A percentile compares a stretch with the other conserved stretches of the same genome.
phyloP scores from a whole-genome alignment of 2,888 invertebrate species.

The Caprella mutica region DNA sequence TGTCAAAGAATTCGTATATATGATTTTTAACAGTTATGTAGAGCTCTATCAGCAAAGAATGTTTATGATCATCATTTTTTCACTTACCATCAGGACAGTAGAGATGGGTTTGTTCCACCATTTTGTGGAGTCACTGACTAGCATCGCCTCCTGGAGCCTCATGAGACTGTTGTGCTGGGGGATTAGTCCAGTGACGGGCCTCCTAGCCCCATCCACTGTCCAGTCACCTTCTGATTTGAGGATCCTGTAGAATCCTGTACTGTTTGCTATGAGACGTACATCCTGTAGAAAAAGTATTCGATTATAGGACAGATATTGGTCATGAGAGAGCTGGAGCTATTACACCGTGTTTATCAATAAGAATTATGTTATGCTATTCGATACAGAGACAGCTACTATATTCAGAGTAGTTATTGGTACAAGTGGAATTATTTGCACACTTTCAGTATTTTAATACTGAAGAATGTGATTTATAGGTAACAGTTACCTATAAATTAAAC shows the following conservation, averaged over 20 bases:
- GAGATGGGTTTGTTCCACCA: background rate
- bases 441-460: too few relatives aligned
- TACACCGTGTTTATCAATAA: background rate
- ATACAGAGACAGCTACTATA: too few relatives aligned
- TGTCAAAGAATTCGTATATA: background rate
- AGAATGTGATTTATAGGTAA: too few relatives aligned
- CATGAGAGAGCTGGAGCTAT: background rate
- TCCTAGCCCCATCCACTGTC: background rate
- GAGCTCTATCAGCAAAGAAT: too few relatives aligned
- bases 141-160: background rate
- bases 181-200: background rate
- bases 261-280: background rate
- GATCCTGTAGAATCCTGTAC: background rate
- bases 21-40: background rate
- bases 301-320: background rate
- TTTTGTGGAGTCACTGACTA: background rate
- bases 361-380: too few relatives aligned
- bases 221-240: background rate
- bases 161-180: background rate
- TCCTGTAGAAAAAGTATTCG: background rate
- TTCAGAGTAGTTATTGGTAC: too few relatives aligned
- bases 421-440: too few relatives aligned
- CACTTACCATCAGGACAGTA: conserved; percentile 1
- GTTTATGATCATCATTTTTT: too few relatives aligned
- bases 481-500: too few relatives aligned